Evolutionary conservation across 2,113 vertebrate species (phyloP), one percentile per base, ranked within the genome.

Genomic region (Percopsis transmontana): DNA sequence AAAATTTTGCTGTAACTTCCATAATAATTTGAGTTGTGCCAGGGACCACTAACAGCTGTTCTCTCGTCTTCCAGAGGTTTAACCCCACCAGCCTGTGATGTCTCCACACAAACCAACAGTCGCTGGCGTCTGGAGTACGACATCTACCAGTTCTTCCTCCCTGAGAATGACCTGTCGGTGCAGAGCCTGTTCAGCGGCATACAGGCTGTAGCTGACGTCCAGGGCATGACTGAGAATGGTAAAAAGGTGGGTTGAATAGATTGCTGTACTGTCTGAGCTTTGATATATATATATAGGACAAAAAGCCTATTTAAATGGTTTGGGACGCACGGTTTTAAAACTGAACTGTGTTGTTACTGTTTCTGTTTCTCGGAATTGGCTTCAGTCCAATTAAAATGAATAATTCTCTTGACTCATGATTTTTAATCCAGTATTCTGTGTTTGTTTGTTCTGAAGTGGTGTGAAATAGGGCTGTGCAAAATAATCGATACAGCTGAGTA

Each of bases 111-210:
- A 0, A 45, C 15, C 39, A 62, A 67, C 73, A 91, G 91, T 0
- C 88, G 90, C 15, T 95, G 94, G 95, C 92, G 95, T 11, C 79
- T 99, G 70, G 87, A 21, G 66, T 99, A 99, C 0, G 94, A 98
- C 0, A 48, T 99, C 67, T 99, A 97, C 80, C 95, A 94, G 88
- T 95, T 95, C 85, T 98, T 97, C 83, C 88, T 98, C 33, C 96
- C 95, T 0, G 94, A 97, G 90, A 92, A 84, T 0, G 92, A 97
- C 70, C 90, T 95, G 2, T 92, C 93, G 0, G 94, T 96, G 77
- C 66, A 73, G 54, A 88, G 72, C 1, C 83, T 99, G 53, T 81
- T 97, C 62, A 71, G 6, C 0, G 86, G 92, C 21, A 65, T 98
- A 1, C 87, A 91, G 83, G 91, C 70, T 12, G 94, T 96, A 89